These are phyloP conservation scores for Zaprionus kolodkinae DNA, from an alignment of 1,140 invertebrate species.

Conservation along the genomic window DNA sequence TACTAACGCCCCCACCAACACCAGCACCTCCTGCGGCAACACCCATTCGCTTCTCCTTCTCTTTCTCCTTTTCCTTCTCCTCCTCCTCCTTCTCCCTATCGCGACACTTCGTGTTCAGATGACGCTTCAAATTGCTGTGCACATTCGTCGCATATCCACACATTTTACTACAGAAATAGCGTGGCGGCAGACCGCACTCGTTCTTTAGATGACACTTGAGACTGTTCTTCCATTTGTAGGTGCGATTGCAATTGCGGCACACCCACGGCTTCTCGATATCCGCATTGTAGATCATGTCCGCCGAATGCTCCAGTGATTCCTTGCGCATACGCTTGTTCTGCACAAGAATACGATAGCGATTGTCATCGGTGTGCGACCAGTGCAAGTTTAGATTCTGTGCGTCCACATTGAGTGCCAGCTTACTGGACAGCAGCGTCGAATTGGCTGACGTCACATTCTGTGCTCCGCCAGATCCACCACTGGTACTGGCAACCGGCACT, in stretches of 20 bases:
- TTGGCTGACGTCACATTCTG: slow-evolving; percentile 36
- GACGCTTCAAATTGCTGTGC: slow-evolving; percentile 86
- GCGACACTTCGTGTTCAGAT: slow-evolving; percentile 84
- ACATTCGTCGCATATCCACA: slow-evolving; percentile 86
- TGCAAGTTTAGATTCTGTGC: slow-evolving; percentile 60
- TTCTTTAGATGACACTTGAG: slow-evolving; percentile 84
- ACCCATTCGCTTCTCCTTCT: slow-evolving; percentile 27
- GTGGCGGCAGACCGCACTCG: slow-evolving; percentile 84
- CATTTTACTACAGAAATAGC: slow-evolving; percentile 84
- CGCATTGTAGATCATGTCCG: slow-evolving; percentile 83
- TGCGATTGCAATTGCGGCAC: slow-evolving; percentile 80
- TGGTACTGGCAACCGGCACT: slow-evolving; percentile 50
- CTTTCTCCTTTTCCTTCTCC: slow-evolving; percentile 60
- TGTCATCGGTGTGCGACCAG: slow-evolving; percentile 77
- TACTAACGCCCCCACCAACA: background rate
- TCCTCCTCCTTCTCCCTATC: slow-evolving; percentile 79
- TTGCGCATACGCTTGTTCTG: slow-evolving; percentile 82
- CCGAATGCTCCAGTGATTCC: slow-evolving; percentile 81
- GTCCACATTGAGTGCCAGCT: slow-evolving; percentile 54
- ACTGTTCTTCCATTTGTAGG: slow-evolving; percentile 84
- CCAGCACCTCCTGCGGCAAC: slow-evolving; percentile 7
- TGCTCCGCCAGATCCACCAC: background rate
- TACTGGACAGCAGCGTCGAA: slow-evolving; percentile 53
- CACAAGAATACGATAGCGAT: slow-evolving; percentile 79
- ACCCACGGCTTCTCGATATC: slow-evolving; percentile 84